These are phyloP conservation scores for Megalopta genalis DNA, from an alignment of 1,140 invertebrate genomes.

Conservation along the genomic window DNA sequence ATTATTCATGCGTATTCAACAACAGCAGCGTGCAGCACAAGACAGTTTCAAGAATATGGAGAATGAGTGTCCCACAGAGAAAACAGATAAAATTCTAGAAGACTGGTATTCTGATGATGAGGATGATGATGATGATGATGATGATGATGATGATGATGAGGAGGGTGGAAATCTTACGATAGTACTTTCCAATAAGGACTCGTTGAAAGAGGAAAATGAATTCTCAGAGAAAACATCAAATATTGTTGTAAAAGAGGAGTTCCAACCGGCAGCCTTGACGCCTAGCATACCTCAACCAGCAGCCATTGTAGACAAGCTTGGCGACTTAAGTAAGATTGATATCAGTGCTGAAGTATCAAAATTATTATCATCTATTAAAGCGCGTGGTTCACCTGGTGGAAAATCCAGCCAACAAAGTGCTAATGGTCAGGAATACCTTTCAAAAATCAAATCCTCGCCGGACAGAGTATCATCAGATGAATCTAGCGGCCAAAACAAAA, in stretches of 20 bases:
- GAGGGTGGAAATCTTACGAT: constrained; percentile 80
- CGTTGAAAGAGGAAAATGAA: constrained; percentile 70
- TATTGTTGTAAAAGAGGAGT: constrained; percentile 44
- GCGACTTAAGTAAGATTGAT: constrained; percentile 87
- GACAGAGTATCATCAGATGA: constrained; percentile 22
- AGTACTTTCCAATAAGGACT: constrained; percentile 71
- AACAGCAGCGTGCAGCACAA: constrained; percentile 83
- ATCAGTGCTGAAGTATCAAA: constrained; percentile 87
- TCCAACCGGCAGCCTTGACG: constrained; percentile 19
- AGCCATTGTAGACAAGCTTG: constrained; percentile 83
- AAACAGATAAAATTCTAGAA: constrained; percentile 82
- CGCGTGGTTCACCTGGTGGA: constrained; percentile 73
- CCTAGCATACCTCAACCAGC: constrained; percentile 74
- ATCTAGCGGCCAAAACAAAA: constrained; percentile 22
- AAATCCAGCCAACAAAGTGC: constrained; percentile 23
- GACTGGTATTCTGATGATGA: constrained; percentile 91
- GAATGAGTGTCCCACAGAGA: constrained; percentile 80
- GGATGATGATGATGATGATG: constrained; percentile 79
- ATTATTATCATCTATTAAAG: constrained; percentile 83
- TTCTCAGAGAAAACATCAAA: constrained; percentile 49
- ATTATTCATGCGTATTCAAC: constrained; percentile 85
- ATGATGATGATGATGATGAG: constrained; percentile 78
- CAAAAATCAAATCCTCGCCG: constrained; percentile 38
- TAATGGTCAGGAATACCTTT: constrained; percentile 23
- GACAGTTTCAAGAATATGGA: constrained; percentile 78